Base-by-base conservation (phyloP, 1,140 invertebrate genomes). In the Drosophila trapezifrons region DNA sequence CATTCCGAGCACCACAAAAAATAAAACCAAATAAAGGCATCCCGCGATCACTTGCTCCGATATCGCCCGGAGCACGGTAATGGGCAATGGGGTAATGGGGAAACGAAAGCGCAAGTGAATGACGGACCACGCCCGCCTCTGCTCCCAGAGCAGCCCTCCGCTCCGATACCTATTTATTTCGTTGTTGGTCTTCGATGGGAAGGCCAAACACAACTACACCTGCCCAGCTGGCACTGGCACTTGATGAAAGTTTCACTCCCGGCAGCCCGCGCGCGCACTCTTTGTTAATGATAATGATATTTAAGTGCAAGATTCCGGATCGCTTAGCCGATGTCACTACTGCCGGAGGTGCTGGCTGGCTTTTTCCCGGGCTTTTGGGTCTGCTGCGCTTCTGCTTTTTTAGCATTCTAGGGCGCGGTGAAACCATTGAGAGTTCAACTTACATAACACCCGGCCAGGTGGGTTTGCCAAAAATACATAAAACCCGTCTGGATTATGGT, bases 81-180 rank as follows among this genome's bases (percentile, higher is more conserved):
- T 38, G 51, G 32, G 32, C 32, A 13, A 35, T 35, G 32, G 46
- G 73, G 47, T 27, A 52, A 84, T 77, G 72, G 67, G 64, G 78
- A 76, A 87, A 79, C 40, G 76, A 80, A 83, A 86, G 76, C 79
- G 83, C 83, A 86, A 87, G 83, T 87, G 64, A 45, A 35, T 62
- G 32, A 42, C 62, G 40, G 25, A 51, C 59, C 67, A 40, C 54
- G 42, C 51, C 64, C 51, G 27, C 25, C 75, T 42, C 57, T 22
- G 35, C 27, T 20, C 25, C 62, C 47, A 58, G 27, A 51, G 54
- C 42, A 49, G 45, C 32, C 35, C 64, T 42, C 52, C 60, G 37
- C 58, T 37, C 46, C 60, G 46, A 52, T 37, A 27, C 40, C 32
- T 54, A 76, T 76, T 49, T 73, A 56, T 58, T 76, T 73, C 51